phyloP scores from a whole-genome alignment of 2,113 vertebrate species.

The Enhydra lutris region DNA sequence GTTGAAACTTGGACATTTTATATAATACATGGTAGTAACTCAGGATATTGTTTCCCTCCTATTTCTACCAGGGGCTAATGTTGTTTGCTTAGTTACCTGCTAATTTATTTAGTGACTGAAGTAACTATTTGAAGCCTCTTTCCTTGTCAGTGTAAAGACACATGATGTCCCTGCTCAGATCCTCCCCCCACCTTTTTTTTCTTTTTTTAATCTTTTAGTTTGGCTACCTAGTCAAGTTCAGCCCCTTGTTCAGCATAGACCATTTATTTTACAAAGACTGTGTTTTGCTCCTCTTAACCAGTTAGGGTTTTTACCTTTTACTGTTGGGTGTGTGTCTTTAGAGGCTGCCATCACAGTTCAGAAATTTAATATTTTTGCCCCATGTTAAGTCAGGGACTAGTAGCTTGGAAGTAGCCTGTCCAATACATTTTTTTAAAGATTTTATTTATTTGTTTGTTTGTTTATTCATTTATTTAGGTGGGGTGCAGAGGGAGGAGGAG shows the following conservation, averaged over 20 bases:
- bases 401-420: background rate
- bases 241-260: background rate
- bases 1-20: background rate
- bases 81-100: background rate
- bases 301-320: background rate
- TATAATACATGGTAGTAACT: background rate
- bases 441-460: background rate
- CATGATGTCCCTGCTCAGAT: background rate
- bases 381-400: background rate
- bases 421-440: background rate
- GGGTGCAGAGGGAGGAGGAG: background rate
- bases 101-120: background rate
- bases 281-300: background rate
- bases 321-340: background rate
- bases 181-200: too few species aligned
- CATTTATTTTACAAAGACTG: background rate
- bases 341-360: background rate
- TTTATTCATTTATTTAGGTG: background rate
- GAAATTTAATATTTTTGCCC: background rate
- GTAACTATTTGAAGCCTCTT: background rate
- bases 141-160: background rate
- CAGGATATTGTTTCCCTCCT: background rate
- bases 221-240: background rate
- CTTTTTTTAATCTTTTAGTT: background rate
- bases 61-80: background rate